These are phyloP conservation scores for Nomada fabriciana DNA, from an alignment of 2,888 invertebrate genomes.

Conservation along the genomic window DNA sequence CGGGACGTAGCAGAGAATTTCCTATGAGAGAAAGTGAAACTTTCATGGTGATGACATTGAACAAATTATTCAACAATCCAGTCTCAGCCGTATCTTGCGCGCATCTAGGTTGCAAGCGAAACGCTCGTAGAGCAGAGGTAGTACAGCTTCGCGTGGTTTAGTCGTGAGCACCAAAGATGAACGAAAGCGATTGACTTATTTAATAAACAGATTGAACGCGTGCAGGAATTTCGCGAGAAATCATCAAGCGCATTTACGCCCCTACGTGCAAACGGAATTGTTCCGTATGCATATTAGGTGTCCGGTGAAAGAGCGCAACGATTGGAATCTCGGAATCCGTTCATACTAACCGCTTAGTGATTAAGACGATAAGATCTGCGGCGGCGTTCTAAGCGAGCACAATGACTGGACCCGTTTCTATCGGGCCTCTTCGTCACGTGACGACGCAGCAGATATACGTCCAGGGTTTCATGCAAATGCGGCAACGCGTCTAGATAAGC, in stretches of 20 bases:
- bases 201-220: not conserved
- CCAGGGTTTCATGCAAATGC: conserved; percentile 61
- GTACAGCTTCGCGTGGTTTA: not conserved
- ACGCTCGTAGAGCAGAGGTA: too few species aligned
- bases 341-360: conserved; percentile 72
- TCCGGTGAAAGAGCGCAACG: conserved; percentile 45
- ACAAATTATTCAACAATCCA: conserved; percentile 4
- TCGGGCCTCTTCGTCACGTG: conserved; percentile 61
- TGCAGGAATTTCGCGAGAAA: conserved; percentile 40
- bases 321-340: conserved; percentile 65
- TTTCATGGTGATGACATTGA: conserved; percentile 16
- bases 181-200: not conserved
- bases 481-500: conserved; percentile 43
- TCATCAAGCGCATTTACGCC: conserved; percentile 59
- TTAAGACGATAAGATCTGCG: conserved; percentile 71
- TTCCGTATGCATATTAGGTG: conserved; percentile 49
- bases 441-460: conserved; percentile 49
- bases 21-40: conserved; percentile 6
- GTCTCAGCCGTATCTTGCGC: not conserved
- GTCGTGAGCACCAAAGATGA: not conserved
- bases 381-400: conserved; percentile 58
- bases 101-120: too few species aligned
- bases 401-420: conserved; percentile 56
- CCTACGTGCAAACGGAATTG: conserved; percentile 57
- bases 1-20: not conserved